A percentile compares a stretch with the other conserved stretches of the same genome.
Evolutionary conservation across 2,888 invertebrate genomes (phyloP).

Genomic region (Drosophila koepferae): DNA sequence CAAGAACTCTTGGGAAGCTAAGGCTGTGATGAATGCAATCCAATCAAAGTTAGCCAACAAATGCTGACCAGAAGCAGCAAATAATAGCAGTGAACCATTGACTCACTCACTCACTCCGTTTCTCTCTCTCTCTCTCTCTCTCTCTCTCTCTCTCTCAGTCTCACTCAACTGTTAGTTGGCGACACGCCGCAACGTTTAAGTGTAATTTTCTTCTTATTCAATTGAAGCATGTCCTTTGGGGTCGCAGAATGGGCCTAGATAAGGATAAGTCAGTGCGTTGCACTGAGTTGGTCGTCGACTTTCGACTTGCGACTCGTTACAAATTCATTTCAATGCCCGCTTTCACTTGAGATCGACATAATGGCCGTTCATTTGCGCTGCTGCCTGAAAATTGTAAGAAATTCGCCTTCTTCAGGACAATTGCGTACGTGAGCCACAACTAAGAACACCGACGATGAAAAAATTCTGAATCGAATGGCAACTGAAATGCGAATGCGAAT

Average conservation of each 20-base stretch:
- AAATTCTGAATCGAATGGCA: conserved; percentile 16
- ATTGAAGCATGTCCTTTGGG: conserved; percentile 81
- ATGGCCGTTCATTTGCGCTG: conserved; percentile 81
- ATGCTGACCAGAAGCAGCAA: conserved; percentile 52
- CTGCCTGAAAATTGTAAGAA: conserved; percentile 61
- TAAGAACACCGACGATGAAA: conserved; percentile 39
- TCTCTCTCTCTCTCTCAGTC: background rate
- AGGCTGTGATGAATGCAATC: conserved; percentile 50
- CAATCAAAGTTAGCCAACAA: conserved; percentile 57
- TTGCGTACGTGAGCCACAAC: conserved; percentile 72
- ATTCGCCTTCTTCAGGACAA: conserved; percentile 77
- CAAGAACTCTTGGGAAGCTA: conserved; percentile 12
- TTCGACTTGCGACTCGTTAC: conserved; percentile 68
- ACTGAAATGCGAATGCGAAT: conserved; percentile 16
- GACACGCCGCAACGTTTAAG: conserved; percentile 79
- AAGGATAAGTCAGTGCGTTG: conserved; percentile 68
- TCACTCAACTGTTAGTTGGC: conserved; percentile 44
- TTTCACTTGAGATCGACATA: conserved; percentile 82
- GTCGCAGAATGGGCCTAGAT: conserved; percentile 21
- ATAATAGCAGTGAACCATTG: conserved; percentile 7
- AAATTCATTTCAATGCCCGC: conserved; percentile 76
- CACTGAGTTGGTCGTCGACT: conserved; percentile 55
- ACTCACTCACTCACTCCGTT: background rate
- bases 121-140: background rate
- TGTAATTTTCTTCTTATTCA: conserved; percentile 82